phyloP scores from a whole-genome alignment of 2,113 vertebrate species.

The Gyps fulvus region DNA sequence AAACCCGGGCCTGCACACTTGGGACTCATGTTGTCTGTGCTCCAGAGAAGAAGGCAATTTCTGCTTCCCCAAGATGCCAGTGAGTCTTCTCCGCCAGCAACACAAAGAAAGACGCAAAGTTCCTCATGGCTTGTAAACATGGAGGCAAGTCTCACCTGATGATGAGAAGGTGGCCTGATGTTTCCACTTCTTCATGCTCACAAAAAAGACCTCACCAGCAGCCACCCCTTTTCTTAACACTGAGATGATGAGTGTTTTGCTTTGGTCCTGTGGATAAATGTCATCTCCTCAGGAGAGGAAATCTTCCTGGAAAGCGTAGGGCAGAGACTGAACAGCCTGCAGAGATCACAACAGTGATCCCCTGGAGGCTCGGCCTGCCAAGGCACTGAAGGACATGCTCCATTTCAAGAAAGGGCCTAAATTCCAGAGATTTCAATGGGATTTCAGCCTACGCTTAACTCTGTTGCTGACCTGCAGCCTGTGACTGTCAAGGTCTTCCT shows the following conservation, averaged over 20 bases:
- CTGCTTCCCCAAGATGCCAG: not conserved
- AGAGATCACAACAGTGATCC: not conserved
- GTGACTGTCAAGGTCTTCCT: not conserved
- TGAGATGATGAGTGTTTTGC: not conserved
- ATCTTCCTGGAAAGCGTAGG: not conserved
- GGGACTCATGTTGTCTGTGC: not conserved
- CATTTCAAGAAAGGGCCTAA: not conserved
- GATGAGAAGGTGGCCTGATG: not conserved
- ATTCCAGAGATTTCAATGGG: not conserved
- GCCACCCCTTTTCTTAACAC: not conserved
- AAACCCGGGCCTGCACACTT: not conserved
- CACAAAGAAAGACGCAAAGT: not conserved
- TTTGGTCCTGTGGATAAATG: not conserved
- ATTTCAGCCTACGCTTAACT: not conserved
- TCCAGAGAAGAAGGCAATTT: accelerated
- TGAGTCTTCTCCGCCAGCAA: not conserved
- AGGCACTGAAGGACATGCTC: not conserved
- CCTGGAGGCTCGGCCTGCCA: not conserved
- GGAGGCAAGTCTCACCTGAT: not conserved
- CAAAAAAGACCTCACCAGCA: not conserved
- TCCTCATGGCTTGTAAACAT: not conserved
- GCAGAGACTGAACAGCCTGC: not conserved
- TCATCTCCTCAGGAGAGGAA: not conserved
- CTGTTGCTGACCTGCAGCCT: not conserved
- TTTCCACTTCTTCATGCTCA: not conserved